phyloP scores from a whole-genome alignment of 2,888 invertebrate genomes.

The Incurvaria masculella region DNA sequence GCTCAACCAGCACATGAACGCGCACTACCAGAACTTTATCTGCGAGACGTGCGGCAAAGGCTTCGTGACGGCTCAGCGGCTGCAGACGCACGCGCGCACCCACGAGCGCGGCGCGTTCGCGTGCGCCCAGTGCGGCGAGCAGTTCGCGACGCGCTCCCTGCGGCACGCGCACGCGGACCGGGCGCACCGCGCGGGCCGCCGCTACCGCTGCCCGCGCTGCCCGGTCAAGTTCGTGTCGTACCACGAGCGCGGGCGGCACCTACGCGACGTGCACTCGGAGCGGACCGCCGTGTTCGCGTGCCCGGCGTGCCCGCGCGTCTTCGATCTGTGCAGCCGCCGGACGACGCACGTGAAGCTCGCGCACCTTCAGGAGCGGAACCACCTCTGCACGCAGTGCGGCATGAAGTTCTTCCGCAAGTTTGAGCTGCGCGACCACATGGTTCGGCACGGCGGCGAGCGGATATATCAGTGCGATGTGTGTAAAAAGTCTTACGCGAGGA shows the following conservation, averaged over 20 bases:
- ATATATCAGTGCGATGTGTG: conserved; percentile 55
- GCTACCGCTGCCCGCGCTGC: conserved; percentile 48
- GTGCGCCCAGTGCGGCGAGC: conserved; percentile 38
- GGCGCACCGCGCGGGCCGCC: conserved; percentile 37
- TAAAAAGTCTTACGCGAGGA: conserved; percentile 43
- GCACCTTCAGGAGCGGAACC: conserved; percentile 46
- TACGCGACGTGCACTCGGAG: conserved; percentile 37
- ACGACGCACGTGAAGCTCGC: conserved; percentile 42
- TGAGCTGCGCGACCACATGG: conserved; percentile 52
- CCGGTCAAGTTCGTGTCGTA: conserved; percentile 45
- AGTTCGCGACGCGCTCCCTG: conserved; percentile 32
- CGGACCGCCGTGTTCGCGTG: conserved; percentile 42
- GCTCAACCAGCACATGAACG: conserved; percentile 47
- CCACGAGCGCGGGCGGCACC: conserved; percentile 40
- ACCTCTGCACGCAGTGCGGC: conserved; percentile 47
- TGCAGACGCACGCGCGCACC: conserved; percentile 40
- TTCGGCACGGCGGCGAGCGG: conserved; percentile 52
- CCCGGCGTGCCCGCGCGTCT: conserved; percentile 40
- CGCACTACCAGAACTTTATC: conserved; percentile 44
- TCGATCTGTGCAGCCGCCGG: conserved; percentile 40
- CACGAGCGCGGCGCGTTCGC: conserved; percentile 39
- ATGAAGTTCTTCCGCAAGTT: conserved; percentile 55
- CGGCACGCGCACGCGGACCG: conserved; percentile 39
- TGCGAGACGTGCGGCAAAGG: conserved; percentile 48
- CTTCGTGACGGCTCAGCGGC: conserved; percentile 40